Evolutionary conservation across 2,113 vertebrate species (phyloP), one percentile per base, ranked within the genome.

Genomic region (Vicugna pacos): DNA sequence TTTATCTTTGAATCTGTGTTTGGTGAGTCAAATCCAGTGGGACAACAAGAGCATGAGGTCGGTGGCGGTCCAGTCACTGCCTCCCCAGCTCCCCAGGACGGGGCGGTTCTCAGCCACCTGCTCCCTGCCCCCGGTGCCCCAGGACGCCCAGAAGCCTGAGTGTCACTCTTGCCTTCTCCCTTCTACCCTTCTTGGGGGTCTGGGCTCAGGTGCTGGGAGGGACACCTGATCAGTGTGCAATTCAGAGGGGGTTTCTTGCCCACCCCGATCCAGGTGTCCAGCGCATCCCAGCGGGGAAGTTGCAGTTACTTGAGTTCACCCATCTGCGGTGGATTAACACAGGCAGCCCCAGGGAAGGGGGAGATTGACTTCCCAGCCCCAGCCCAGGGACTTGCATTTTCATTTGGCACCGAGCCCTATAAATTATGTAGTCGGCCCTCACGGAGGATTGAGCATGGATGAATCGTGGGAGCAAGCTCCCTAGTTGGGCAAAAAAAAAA

Each of bases 1-100:
- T 54, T 77, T 73, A n/a, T n/a, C 52, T 96, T 77, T 95, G 52
- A 73, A 58, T 52, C 50, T 56, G 54, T 92, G 14, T 60, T 88
- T 89, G 73, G 4, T 50, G 35, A 54, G 48, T 70, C 62, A 89
- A 64, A 19, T 62, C 26, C 12, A 32, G 6, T 30, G 54, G 30
- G 7, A 54, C 13, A n/a, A 42, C 10, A 28, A 26, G n/a, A 76
- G 35, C 1, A 4, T 11, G 10, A 14, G 28, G 24, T 17, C 10
- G 12, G 24, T 64, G 48, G 65, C 3, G 8, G 35, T 35, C 35
- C 19, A 38, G 48, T 13, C 3, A 1, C 56, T 65, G 26, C 17
- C 38, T 30, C 54, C 32, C 81, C 24, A 32, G 32, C 8, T 84
- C 1, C 24, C 28, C 48, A 38, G 62, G 46, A 2, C 3, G 48